Evolutionary conservation across 2,797 vertebrate species (phyloP).

Genomic region (Sternotherus odoratus): DNA sequence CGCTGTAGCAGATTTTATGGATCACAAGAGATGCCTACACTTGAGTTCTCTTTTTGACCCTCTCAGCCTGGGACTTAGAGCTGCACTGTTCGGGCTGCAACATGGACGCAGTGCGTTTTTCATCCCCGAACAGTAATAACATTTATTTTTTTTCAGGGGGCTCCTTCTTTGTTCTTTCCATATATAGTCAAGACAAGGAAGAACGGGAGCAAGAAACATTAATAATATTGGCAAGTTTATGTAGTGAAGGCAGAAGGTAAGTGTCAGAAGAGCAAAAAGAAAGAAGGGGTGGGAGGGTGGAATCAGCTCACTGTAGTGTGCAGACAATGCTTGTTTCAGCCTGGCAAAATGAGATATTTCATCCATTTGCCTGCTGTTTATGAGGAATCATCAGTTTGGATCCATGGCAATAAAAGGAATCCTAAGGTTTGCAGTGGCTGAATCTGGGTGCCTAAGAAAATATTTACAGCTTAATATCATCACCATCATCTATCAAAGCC

Average conservation of each 20-base stretch:
- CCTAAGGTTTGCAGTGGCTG: not conserved
- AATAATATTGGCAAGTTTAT: conserved; percentile 78
- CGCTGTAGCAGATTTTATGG: conserved; percentile 2
- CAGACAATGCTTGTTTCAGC: not conserved
- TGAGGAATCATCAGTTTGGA: not conserved
- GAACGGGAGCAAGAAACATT: conserved; percentile 60
- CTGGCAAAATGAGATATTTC: not conserved
- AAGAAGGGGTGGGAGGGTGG: not conserved
- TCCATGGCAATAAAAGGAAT: not conserved
- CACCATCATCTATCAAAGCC: fast-evolving
- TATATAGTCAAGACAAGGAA: conserved; percentile 78
- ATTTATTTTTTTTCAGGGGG: conserved; percentile 57
- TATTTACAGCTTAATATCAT: not conserved
- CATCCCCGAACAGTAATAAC: conserved; percentile 24
- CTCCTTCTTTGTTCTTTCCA: conserved; percentile 65
- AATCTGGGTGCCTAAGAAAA: not conserved
- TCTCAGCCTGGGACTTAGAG: not conserved
- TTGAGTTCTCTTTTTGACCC: conserved; percentile 11
- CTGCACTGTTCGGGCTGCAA: not conserved
- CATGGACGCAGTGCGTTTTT: not conserved
- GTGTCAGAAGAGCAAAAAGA: conserved; percentile 25
- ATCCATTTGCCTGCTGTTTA: not conserved
- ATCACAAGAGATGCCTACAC: not conserved
- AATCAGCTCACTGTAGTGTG: not conserved
- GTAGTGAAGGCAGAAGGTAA: conserved; percentile 57